A percentile compares a stretch with the other conserved stretches of the same genome.
These are phyloP conservation scores for Stenchaetothrips biformis DNA, from an alignment of 2,888 invertebrate genomes.

Conservation along the genomic window DNA sequence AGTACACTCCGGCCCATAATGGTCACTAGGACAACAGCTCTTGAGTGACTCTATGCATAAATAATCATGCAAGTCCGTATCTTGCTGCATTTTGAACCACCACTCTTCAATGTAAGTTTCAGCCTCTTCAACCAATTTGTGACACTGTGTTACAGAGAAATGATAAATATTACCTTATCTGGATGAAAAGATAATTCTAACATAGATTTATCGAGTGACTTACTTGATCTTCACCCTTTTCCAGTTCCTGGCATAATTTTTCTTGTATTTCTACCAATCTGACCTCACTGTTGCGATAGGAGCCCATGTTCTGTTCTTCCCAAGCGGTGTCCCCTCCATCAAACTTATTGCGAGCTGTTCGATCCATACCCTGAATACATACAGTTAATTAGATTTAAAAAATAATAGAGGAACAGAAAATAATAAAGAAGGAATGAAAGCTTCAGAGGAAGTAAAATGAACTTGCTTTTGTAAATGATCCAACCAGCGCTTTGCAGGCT, in stretches of 20 bases:
- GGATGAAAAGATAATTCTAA: not conserved
- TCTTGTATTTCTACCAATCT: conserved; percentile 89
- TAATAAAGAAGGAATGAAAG: conserved; percentile 31
- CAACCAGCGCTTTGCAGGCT: conserved; percentile 66
- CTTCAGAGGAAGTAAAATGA: conserved; percentile 26
- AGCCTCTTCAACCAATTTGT: conserved; percentile 74
- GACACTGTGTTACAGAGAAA: conserved; percentile 58
- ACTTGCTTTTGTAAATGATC: conserved; percentile 64
- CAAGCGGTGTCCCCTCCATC: conserved; percentile 91
- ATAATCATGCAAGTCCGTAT: conserved; percentile 61
- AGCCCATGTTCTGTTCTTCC: conserved; percentile 81
- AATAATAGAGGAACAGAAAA: conserved; percentile 29
- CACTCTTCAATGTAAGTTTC: conserved; percentile 80
- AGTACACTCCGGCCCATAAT: conserved; percentile 75
- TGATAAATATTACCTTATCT: conserved; percentile 4
- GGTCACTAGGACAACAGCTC: conserved; percentile 79
- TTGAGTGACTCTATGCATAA: conserved; percentile 73
- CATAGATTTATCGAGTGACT: conserved; percentile 27
- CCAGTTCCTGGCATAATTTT: conserved; percentile 70
- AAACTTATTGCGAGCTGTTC: conserved; percentile 79
- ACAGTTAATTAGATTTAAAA: conserved; percentile 24
- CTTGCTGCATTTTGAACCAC: conserved; percentile 70
- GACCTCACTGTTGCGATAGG: conserved; percentile 82
- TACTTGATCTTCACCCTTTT: conserved; percentile 58
- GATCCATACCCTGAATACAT: conserved; percentile 62